Percentiles rank a stretch among this genome's conserved stretches.
Conservation (phyloP, 30 jellyfish, hydroid and myxozoan genomes). For the Aurelia coerulea region DNA sequence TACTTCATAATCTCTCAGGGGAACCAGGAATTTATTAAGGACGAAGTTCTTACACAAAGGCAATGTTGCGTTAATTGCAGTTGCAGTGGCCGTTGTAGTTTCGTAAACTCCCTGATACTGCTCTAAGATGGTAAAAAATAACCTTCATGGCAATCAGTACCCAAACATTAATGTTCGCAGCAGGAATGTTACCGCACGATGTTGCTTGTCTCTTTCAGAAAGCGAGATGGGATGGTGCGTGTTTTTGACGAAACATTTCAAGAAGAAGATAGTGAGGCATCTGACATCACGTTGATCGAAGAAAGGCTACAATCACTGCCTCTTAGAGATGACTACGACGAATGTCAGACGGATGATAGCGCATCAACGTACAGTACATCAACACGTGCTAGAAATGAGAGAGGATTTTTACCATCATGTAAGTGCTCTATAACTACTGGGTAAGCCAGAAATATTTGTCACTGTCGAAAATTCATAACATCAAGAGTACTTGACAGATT, state of each 20-base stretch:
- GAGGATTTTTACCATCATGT: slow-evolving; percentile 46
- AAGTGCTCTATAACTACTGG: not conserved
- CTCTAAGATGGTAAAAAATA: no score
- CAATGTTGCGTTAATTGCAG: no score
- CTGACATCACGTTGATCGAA: slow-evolving; percentile 80
- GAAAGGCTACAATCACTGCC: slow-evolving; percentile 71
- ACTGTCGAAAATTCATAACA: not conserved
- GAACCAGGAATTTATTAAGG: no score
- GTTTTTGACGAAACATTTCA: slow-evolving; percentile 87
- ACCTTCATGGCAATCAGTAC: no score
- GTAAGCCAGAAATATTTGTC: not conserved
- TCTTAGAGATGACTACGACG: slow-evolving; percentile 10
- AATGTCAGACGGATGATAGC: not conserved
- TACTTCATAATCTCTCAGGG: no score
- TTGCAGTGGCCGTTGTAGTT: no score
- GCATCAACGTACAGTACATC: slow-evolving; percentile 13
- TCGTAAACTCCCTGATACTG: no score
- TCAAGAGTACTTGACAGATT: not conserved
- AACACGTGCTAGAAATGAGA: slow-evolving; percentile 1
- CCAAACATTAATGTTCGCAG: no score
- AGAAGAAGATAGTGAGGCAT: slow-evolving; percentile 72
- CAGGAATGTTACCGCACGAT: not conserved
- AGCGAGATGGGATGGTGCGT: slow-evolving; percentile 61
- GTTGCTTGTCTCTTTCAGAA: slow-evolving; percentile 31
- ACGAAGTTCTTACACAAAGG: no score